Conservation (phyloP, 64 coral and sea anemone genomes). For the Montipora cactus region DNA sequence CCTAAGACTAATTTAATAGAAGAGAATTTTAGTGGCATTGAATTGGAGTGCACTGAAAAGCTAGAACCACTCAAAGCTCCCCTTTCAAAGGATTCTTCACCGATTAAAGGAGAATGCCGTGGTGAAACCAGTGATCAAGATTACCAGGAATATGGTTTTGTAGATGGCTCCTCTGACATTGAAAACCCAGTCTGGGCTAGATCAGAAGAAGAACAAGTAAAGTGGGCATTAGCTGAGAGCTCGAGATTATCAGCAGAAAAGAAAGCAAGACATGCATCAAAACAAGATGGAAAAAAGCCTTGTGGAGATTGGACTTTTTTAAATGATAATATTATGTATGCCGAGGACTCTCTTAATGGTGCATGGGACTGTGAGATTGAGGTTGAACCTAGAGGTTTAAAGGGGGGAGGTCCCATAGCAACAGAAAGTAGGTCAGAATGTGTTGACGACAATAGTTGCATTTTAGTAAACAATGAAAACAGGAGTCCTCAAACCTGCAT, state of each 20-base stretch:
- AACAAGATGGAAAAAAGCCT: not conserved
- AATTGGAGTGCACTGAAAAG: not conserved
- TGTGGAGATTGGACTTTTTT: not conserved
- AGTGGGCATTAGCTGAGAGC: conserved; percentile 68
- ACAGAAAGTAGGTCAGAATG: not conserved
- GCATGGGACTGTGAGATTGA: not conserved
- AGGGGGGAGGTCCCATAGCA: conserved; percentile 5
- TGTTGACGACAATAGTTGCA: not conserved
- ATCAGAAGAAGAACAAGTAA: conserved; percentile 59
- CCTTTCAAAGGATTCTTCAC: not conserved
- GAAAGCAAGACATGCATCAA: not conserved
- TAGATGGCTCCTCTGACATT: not conserved
- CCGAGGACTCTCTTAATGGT: not conserved
- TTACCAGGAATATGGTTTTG: not conserved
- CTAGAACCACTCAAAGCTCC: not conserved
- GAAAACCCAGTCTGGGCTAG: not conserved
- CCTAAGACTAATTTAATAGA: not conserved
- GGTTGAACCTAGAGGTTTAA: conserved; percentile 17
- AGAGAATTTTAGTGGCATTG: not conserved
- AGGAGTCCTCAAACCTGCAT: not conserved
- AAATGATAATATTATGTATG: not conserved
- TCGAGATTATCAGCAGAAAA: conserved; percentile 32
- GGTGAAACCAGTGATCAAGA: not conserved
- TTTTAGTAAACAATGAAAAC: conserved; percentile 14
- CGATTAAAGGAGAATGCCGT: not conserved